phyloP scores from a whole-genome alignment of 2,797 vertebrate genomes.

The Adelosebastes latens region DNA sequence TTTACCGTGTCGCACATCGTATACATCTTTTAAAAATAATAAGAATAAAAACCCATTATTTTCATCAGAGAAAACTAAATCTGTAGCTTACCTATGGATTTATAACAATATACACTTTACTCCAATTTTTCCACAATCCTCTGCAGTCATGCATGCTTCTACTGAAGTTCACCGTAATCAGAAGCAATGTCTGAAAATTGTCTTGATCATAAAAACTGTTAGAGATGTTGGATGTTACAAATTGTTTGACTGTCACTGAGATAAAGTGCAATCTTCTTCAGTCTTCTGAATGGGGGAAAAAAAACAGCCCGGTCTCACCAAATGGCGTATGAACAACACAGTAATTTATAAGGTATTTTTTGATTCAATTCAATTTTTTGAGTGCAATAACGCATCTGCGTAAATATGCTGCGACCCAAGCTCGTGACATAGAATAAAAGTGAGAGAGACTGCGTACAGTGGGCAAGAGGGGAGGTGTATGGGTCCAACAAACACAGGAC shows the following conservation, averaged over 20 bases:
- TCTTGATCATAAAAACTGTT: background rate
- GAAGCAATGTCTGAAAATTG: background rate
- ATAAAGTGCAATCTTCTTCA: background rate
- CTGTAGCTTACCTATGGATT: conserved; percentile 2
- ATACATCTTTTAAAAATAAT: background rate
- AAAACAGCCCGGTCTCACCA: too few relatives aligned
- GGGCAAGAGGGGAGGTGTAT: too few relatives aligned
- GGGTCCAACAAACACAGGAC: too few relatives aligned
- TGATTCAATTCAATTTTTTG: too few relatives aligned
- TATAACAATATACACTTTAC: conserved; percentile 13
- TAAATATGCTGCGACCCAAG: too few relatives aligned
- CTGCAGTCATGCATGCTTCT: background rate
- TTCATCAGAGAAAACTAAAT: background rate
- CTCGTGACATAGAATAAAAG: too few relatives aligned
- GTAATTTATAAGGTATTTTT: too few relatives aligned
- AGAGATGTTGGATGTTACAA: background rate
- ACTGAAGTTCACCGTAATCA: background rate
- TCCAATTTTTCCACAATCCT: conserved; percentile 14
- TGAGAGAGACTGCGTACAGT: too few relatives aligned
- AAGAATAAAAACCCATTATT: background rate
- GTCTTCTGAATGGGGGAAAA: background rate
- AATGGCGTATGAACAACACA: too few relatives aligned
- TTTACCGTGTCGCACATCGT: background rate
- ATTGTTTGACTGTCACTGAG: background rate
- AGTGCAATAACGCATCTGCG: accelerated